Evolutionary conservation across 2,888 invertebrate genomes (phyloP).

Genomic region (Seira ritae): DNA sequence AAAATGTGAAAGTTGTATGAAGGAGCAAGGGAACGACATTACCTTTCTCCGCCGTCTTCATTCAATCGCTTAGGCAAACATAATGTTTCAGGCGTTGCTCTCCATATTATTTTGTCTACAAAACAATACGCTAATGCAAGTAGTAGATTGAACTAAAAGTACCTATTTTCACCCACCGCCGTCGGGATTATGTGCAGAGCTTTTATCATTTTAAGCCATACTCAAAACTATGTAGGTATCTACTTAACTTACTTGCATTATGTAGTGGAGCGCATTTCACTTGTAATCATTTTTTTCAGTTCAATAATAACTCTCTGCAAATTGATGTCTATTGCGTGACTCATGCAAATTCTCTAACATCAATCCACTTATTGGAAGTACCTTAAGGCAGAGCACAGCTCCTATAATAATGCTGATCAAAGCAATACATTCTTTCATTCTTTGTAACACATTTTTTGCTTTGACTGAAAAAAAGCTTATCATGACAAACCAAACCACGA

Average conservation of each 20-base stretch:
- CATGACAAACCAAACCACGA: no score
- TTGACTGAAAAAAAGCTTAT: no score
- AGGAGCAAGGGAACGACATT: no score
- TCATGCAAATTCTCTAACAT: slow-evolving; percentile 57
- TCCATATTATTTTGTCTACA: background rate
- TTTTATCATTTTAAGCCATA: background rate
- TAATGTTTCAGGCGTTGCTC: no score
- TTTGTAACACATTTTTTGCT: no score
- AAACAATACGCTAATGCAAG: background rate
- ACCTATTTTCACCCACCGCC: background rate
- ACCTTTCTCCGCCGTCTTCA: no score
- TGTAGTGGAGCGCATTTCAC: background rate
- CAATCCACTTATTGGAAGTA: slow-evolving; percentile 43
- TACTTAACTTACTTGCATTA: background rate
- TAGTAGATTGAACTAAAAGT: background rate
- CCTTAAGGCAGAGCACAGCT: background rate
- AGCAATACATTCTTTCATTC: no score
- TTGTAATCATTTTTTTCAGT: slow-evolving; percentile 14
- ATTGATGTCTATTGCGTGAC: slow-evolving; percentile 62
- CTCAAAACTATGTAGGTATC: background rate
- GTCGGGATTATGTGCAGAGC: background rate
- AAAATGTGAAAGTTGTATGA: no score
- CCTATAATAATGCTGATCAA: no score
- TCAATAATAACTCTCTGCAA: slow-evolving; percentile 59
- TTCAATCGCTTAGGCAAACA: no score